Conservation (phyloP, 2,888 invertebrate genomes). For the Crematogaster levior region DNA sequence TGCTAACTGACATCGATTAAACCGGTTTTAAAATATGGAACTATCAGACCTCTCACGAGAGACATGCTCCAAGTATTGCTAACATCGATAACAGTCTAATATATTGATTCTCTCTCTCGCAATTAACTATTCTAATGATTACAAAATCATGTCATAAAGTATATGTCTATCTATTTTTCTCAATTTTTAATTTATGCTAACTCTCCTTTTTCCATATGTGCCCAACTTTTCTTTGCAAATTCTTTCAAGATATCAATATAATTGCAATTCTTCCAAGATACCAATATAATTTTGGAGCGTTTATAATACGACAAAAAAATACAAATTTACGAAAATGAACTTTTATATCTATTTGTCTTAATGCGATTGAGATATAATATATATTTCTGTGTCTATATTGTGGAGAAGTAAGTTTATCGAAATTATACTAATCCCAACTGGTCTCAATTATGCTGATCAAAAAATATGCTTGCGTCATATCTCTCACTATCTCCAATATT, state of each 20-base stretch:
- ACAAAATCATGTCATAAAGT: neutral
- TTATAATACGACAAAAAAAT: neutral
- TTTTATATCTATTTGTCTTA: neutral
- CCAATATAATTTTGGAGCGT: neutral
- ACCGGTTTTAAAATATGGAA: conserved; percentile 43
- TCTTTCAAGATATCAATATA: too few relatives aligned
- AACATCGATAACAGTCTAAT: conserved; percentile 1
- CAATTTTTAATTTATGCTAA: neutral
- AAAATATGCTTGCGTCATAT: conserved; percentile 2
- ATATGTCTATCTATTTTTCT: neutral
- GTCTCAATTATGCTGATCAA: neutral
- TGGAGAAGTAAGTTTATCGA: neutral
- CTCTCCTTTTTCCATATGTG: neutral
- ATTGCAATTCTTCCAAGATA: too few relatives aligned
- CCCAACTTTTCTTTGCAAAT: neutral
- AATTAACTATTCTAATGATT: conserved; percentile 15
- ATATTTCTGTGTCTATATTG: neutral
- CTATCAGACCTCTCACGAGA: conserved; percentile 4
- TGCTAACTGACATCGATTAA: conserved; percentile 25
- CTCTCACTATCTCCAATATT: conserved; percentile 1
- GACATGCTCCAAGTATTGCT: conserved; percentile 4
- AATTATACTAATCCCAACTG: neutral
- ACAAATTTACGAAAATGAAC: neutral
- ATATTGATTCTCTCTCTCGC: neutral
- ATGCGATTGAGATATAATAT: neutral